Evolutionary conservation across 2,888 invertebrate genomes (phyloP).

Genomic region (Mythimna loreyi): DNA sequence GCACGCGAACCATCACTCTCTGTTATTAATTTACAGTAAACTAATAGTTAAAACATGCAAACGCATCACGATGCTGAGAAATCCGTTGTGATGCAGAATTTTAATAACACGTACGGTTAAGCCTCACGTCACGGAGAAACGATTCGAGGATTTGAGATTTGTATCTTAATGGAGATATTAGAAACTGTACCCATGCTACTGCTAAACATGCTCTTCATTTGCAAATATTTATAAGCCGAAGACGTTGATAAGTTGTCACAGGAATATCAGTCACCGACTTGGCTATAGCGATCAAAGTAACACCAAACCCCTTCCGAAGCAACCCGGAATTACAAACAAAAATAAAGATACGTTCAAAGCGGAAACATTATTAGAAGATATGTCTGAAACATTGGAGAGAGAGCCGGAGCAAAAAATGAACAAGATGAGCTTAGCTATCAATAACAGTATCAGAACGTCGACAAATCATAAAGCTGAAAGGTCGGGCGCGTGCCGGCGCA

Average conservation of each 20-base stretch:
- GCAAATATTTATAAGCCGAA: conserved; percentile 4
- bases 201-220: conserved; percentile 1
- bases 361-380: conserved; percentile 61
- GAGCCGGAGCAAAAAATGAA: conserved; percentile 58
- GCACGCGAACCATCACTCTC: conserved; percentile 75
- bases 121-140: conserved; percentile 43
- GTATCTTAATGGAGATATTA: conserved; percentile 45
- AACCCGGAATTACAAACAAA: conserved; percentile 43
- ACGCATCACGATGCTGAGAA: conserved; percentile 64
- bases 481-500: conserved; percentile 84
- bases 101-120: conserved; percentile 59
- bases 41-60: conserved; percentile 69
- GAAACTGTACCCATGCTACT: conserved; percentile 33
- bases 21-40: conserved; percentile 73
- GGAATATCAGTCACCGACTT: conserved; percentile 23
- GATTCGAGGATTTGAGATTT: conserved; percentile 48
- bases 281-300: conserved; percentile 48
- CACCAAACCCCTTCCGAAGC: conserved; percentile 23
- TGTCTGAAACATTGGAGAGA: conserved; percentile 39
- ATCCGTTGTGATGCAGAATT: conserved; percentile 55
- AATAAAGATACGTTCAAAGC: conserved; percentile 55
- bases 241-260: background rate
- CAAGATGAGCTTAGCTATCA: conserved; percentile 70
- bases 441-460: conserved; percentile 76
- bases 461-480: conserved; percentile 83